Percentiles rank a stretch among this genome's conserved stretches.
phyloP scores from a whole-genome alignment of 2,888 invertebrate species.

The Selenia dentaria region DNA sequence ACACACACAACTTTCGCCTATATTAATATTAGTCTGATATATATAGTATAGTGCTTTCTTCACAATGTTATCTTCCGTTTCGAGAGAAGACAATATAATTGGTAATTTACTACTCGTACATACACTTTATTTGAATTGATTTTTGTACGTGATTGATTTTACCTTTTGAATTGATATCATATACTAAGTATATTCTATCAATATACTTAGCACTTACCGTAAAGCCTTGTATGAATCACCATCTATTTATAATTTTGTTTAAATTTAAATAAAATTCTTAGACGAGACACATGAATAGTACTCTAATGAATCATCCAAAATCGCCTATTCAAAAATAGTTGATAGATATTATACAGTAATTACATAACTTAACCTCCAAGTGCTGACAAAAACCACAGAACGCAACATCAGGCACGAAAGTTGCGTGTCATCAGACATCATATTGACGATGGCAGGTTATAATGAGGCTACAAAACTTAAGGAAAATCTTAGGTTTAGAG shows the following conservation, averaged over 20 bases:
- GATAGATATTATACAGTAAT: conserved; percentile 26
- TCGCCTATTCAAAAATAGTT: conserved; percentile 18
- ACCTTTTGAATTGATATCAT: no score
- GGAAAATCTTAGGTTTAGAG: conserved; percentile 47
- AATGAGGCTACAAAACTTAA: conserved; percentile 55
- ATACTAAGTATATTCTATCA: no score
- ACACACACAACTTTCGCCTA: no score
- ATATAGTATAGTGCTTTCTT: no score
- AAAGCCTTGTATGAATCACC: conserved; percentile 10
- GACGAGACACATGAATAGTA: conserved; percentile 18
- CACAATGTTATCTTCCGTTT: no score
- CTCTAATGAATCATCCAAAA: conserved; percentile 25
- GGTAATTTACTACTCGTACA: no score
- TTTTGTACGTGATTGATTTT: no score
- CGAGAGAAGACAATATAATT: no score
- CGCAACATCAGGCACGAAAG: conserved; percentile 42
- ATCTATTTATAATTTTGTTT: conserved; percentile 7
- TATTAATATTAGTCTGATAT: no score
- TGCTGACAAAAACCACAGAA: conserved; percentile 42
- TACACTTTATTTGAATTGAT: no score
- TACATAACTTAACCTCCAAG: conserved; percentile 36
- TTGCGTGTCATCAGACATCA: conserved; percentile 44
- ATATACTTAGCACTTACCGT: no score
- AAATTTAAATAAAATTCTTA: conserved; percentile 14
- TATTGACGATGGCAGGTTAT: conserved; percentile 43